These are phyloP conservation scores for Dermatemys mawii DNA, from an alignment of 2,113 vertebrate genomes.

Conservation along the genomic window DNA sequence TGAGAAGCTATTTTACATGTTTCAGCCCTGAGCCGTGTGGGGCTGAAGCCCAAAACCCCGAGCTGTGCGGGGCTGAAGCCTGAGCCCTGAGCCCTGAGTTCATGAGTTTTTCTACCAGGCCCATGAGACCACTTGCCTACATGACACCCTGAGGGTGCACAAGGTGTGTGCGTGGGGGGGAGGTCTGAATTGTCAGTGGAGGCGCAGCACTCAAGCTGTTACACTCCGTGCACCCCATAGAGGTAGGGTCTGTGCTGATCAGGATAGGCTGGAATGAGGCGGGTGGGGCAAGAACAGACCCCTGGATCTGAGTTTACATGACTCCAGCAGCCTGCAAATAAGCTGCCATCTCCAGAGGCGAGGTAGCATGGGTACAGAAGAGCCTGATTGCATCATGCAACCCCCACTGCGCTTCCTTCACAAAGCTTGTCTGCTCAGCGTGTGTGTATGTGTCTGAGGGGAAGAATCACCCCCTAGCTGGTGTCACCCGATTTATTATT, in stretches of 20 bases:
- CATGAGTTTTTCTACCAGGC: neutral
- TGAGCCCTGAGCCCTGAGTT: no score
- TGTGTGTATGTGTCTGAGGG: fast-evolving
- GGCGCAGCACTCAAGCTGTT: no score
- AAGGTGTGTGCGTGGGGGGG: no score
- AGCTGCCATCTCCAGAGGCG: fast-evolving
- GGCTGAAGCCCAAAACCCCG: no score
- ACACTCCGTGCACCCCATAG: no score
- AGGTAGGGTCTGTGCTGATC: no score
- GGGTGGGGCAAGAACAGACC: no score
- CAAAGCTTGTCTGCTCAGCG: neutral
- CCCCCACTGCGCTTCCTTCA: neutral
- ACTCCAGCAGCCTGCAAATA: fast-evolving
- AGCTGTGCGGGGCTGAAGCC: neutral
- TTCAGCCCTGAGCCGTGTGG: no score
- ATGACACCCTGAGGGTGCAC: neutral
- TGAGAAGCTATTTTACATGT: no score
- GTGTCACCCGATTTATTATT: neutral
- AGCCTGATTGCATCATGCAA: fast-evolving
- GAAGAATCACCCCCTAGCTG: neutral
- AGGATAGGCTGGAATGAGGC: no score
- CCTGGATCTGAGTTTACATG: no score
- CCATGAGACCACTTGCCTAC: neutral
- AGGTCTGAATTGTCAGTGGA: no score
- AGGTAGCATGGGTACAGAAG: fast-evolving